Evolutionary conservation across 2,888 invertebrate species (phyloP).

Genomic region (Lasius platythorax): DNA sequence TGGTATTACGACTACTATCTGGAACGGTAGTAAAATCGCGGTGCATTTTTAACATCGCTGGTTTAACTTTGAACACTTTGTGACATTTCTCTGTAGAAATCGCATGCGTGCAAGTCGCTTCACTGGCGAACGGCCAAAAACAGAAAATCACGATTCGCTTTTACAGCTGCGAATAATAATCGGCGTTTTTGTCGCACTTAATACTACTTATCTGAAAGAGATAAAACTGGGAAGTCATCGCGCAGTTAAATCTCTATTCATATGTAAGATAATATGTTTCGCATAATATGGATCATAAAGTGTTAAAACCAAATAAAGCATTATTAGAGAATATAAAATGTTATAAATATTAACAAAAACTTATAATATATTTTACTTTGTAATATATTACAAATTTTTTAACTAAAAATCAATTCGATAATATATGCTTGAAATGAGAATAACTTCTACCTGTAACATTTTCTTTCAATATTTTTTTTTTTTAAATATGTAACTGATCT

Average conservation of each 20-base stretch:
- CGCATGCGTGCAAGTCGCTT: conserved; percentile 13
- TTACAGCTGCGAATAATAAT: conserved; percentile 69
- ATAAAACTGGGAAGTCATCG: not conserved
- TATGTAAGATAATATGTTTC: not conserved
- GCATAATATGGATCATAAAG: not conserved
- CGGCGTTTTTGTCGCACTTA: conserved; percentile 45
- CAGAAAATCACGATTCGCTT: conserved; percentile 56
- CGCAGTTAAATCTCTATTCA: not conserved
- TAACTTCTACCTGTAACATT: not conserved
- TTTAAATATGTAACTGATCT: not conserved
- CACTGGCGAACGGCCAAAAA: conserved; percentile 65
- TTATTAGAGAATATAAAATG: not conserved
- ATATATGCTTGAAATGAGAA: not conserved
- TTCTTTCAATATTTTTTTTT: not conserved
- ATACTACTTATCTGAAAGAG: conserved; percentile 9
- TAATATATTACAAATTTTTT: not conserved
- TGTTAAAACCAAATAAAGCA: not conserved
- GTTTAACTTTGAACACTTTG: conserved; percentile 55
- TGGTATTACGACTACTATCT: conserved; percentile 9
- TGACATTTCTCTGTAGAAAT: conserved; percentile 38
- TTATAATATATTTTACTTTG: not conserved
- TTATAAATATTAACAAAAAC: not conserved
- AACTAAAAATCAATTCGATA: not conserved
- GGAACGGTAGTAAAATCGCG: conserved; percentile 48
- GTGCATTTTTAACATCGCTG: conserved; percentile 57